Evolutionary conservation across 1,140 invertebrate species (phyloP), one percentile per base, ranked within the genome.

Genomic region (Diorhabda sublineata): DNA sequence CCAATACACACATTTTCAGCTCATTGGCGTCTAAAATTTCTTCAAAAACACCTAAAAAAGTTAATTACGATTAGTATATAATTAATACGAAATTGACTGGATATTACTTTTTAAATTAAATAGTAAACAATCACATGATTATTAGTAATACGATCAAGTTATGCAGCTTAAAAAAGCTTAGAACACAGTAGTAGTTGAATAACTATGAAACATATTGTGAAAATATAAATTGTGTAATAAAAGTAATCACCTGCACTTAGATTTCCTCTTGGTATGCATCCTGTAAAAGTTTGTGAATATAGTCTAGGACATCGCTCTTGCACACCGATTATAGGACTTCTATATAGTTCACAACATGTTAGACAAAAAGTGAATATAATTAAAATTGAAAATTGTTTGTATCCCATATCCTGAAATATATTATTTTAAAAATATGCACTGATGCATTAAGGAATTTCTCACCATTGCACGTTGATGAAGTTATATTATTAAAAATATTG

Each of bases 1-100:
- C 83, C 72, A 86, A 82, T 3, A 93, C 85, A 80, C 93, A 95
- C 60, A 87, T 82, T 64, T 86, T 85, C 3, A 90, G 77, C 9
- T 83, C 84, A 60, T 79, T 84, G 5, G 87, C 76, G 45, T 84
- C 82, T 11, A 81, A 77, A 67, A 87, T 84, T 74, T 88, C 85
- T 45, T 83, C 84, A 71, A 85, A 91, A 62, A 83, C 84, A 7
- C 88, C 89, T 80, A 58, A 61, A 76, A 73, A 44, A 57, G 43
- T 42, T n/a, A 62, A 44, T 42, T 60, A 8, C 3, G 45, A 64
- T 6, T 57, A 64, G 41, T 69, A 64, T 42, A n/a, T 9, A 63
- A n/a, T 26, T 26, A 26, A 26, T 26, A 26, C 26, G 26, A 26
- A 26, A 26, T 26, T 26, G 26, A 26, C 1, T 26, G 26, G 26